Evolutionary conservation across 2,888 invertebrate genomes (phyloP).

Genomic region (Caenorhabditis afra): DNA sequence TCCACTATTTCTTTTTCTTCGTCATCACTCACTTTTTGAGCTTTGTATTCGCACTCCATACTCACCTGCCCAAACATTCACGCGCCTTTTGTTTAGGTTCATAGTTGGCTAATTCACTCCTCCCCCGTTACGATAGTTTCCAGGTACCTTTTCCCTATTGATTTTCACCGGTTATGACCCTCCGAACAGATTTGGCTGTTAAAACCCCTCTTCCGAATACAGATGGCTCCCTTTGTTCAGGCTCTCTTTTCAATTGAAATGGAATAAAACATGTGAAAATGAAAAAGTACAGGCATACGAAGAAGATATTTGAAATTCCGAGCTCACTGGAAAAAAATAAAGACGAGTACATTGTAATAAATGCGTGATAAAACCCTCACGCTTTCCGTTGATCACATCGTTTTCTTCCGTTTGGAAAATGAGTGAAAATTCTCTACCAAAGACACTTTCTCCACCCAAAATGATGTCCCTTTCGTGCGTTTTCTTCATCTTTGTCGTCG

Average conservation of each 20-base stretch:
- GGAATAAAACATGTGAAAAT: background rate
- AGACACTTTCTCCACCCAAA: constrained; percentile 9
- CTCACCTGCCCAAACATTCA: constrained; percentile 2
- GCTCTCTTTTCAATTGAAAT: background rate
- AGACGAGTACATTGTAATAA: background rate
- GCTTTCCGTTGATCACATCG: background rate
- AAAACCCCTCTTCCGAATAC: constrained; percentile 1
- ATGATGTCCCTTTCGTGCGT: constrained; percentile 7
- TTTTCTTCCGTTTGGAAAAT: background rate
- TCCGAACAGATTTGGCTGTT: constrained; percentile 14
- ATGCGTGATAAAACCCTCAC: background rate
- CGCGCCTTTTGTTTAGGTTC: background rate
- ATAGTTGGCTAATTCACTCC: background rate
- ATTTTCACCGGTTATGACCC: constrained; percentile 9
- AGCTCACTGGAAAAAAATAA: background rate
- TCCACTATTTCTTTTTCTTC: constrained; percentile 11
- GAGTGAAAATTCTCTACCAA: constrained; percentile 10
- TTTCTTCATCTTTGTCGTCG: constrained; percentile 5
- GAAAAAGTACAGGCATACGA: background rate
- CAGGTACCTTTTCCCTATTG: constrained; percentile 14
- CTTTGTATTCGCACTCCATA: constrained; percentile 4
- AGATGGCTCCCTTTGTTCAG: background rate
- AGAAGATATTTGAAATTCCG: too few species aligned
- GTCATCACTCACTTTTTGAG: constrained; percentile 39
- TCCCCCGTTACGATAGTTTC: constrained; percentile 13